These are phyloP conservation scores for Drosophila mercatorum DNA, from an alignment of 2,888 invertebrate genomes.

Conservation along the genomic window DNA sequence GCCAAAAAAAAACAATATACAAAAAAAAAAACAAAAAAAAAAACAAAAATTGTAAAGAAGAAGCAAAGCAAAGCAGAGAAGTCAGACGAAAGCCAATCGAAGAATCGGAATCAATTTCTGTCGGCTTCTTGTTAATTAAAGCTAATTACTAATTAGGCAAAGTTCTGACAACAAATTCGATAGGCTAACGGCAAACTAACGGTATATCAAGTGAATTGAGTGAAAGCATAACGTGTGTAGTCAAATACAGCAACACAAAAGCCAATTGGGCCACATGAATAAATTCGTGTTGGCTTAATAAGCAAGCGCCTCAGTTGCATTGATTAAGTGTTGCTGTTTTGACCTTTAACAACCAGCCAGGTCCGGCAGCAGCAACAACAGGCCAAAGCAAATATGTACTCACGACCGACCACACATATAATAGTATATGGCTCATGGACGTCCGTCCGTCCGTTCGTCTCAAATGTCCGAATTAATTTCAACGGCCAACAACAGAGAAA, in stretches of 20 bases:
- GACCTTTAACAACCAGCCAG: slow-evolving; percentile 49
- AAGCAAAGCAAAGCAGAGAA: slow-evolving; percentile 7
- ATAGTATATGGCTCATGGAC: slow-evolving; percentile 9
- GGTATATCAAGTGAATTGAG: slow-evolving; percentile 26
- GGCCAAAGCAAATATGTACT: slow-evolving; percentile 25
- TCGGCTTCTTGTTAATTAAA: slow-evolving; percentile 38
- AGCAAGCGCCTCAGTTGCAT: slow-evolving; percentile 39
- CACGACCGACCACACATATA: slow-evolving; percentile 5
- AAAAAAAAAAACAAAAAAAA: slow-evolving; percentile 2
- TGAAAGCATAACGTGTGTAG: slow-evolving; percentile 27
- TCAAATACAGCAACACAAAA: slow-evolving; percentile 20
- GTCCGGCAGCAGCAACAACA: not conserved
- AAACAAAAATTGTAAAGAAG: slow-evolving; percentile 15
- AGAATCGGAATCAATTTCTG: slow-evolving; percentile 28
- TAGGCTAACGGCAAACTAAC: slow-evolving; percentile 33
- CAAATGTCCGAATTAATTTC: slow-evolving; percentile 52
- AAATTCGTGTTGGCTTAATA: slow-evolving; percentile 31
- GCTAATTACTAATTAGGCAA: slow-evolving; percentile 37
- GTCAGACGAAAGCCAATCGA: slow-evolving; percentile 3
- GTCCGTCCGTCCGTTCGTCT: slow-evolving; percentile 16
- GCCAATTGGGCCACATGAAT: slow-evolving; percentile 13
- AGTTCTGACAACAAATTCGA: not conserved
- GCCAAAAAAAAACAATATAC: slow-evolving; percentile 36
- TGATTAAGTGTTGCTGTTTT: slow-evolving; percentile 63
- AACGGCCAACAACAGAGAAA: slow-evolving; percentile 35